These are phyloP conservation scores for Epizoanthus scotinus DNA, from an alignment of 92 coral and sea anemone species.

Conservation along the genomic window DNA sequence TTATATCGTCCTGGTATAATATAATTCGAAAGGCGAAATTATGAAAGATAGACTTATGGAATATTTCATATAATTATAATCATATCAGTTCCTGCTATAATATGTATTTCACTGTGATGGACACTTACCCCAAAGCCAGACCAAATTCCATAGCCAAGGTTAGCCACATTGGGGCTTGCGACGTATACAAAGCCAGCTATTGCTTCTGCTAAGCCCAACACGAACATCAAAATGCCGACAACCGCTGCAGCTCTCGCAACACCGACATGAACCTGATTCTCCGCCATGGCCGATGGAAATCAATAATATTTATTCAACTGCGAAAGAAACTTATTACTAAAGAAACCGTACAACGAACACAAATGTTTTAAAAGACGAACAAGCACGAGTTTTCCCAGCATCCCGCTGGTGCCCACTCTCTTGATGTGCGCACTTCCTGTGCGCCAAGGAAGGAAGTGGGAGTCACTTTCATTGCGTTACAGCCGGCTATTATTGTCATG, in stretches of 20 bases:
- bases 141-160: not conserved
- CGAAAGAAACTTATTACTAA: too few relatives aligned
- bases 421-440: not conserved
- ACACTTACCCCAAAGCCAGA: slow-evolving; percentile 7
- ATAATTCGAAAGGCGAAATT: too few relatives aligned
- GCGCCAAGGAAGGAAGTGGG: not conserved
- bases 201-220: slow-evolving; percentile 7
- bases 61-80: too few relatives aligned
- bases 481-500: too few relatives aligned
- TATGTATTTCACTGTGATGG: not conserved
- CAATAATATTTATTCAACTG: too few relatives aligned
- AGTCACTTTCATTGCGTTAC: not conserved
- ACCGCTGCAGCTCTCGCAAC: not conserved
- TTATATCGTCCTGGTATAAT: too few relatives aligned
- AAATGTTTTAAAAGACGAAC: not conserved
- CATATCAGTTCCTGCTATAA: too few relatives aligned
- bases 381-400: not conserved
- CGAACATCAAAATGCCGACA: not conserved
- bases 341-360: not conserved
- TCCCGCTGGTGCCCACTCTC: too few relatives aligned
- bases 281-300: not conserved
- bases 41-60: too few relatives aligned
- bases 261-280: not conserved
- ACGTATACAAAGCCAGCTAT: not conserved
- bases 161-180: not conserved